Percentiles rank a stretch among this genome's conserved stretches.
Evolutionary conservation across 2,888 invertebrate genomes (phyloP).

Genomic region (Nipponacmea schrenckii): DNA sequence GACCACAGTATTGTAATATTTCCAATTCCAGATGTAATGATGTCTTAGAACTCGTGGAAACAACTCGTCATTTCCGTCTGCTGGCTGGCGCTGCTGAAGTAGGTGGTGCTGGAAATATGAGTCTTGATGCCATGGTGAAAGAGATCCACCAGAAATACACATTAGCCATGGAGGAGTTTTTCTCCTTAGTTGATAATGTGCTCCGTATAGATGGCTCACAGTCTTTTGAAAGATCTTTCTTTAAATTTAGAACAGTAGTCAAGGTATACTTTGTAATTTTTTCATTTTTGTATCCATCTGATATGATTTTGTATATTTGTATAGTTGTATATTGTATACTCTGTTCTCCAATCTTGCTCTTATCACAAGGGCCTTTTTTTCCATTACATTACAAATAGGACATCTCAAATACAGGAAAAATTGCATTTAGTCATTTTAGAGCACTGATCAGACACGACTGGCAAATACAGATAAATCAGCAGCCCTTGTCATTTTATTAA

Average conservation of each 20-base stretch:
- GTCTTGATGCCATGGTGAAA: constrained; percentile 65
- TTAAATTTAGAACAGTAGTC: constrained; percentile 64
- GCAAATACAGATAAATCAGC: not conserved
- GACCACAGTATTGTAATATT: no score
- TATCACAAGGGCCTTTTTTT: not conserved
- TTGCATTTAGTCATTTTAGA: no score
- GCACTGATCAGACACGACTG: no score
- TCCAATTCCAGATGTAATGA: constrained; percentile 63
- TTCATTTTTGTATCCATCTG: not conserved
- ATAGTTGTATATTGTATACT: not conserved
- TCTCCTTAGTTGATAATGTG: constrained; percentile 61
- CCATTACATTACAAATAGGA: no score
- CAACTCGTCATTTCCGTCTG: constrained; percentile 66
- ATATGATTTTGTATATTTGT: not conserved
- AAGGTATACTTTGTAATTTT: constrained; percentile 51
- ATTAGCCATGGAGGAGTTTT: constrained; percentile 62
- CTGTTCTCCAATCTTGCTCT: not conserved
- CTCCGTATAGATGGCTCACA: constrained; percentile 65
- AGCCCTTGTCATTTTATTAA: not conserved
- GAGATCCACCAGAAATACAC: constrained; percentile 65
- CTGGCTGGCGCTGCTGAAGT: constrained; percentile 65
- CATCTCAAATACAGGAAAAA: no score
- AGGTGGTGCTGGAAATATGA: constrained; percentile 66
- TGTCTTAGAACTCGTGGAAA: constrained; percentile 67
- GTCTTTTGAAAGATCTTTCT: constrained; percentile 66